Conservation (phyloP, 2,888 invertebrate genomes). For the Laothoe populi region DNA sequence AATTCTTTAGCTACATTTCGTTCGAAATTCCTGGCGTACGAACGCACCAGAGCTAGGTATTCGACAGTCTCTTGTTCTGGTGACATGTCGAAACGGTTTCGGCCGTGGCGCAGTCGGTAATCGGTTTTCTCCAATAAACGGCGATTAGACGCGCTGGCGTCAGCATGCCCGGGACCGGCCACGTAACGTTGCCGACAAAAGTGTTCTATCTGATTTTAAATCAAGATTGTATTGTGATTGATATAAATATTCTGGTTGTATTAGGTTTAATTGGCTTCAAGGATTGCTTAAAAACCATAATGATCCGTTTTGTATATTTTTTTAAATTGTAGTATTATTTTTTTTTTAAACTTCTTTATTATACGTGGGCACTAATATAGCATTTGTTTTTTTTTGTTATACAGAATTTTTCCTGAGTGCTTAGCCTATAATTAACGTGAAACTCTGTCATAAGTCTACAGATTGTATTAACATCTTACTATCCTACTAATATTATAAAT, state of each 20-base stretch:
- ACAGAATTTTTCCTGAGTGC: too few species aligned
- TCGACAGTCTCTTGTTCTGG: conserved; percentile 44
- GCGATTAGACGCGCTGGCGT: conserved; percentile 84
- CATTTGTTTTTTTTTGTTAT: too few species aligned
- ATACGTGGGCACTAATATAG: too few species aligned
- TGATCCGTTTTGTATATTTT: too few species aligned
- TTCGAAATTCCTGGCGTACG: not conserved
- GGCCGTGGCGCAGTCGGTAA: conserved; percentile 70
- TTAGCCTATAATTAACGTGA: too few species aligned
- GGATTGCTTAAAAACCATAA: too few species aligned
- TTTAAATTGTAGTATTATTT: too few species aligned
- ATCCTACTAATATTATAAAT: too few species aligned
- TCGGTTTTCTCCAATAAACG: conserved; percentile 85
- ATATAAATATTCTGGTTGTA: not conserved
- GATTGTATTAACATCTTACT: too few species aligned
- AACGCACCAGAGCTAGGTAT: not conserved
- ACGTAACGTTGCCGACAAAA: conserved; percentile 57
- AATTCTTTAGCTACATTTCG: not conserved
- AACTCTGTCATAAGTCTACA: too few species aligned
- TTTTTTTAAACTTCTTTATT: too few species aligned
- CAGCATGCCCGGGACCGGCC: conserved; percentile 69
- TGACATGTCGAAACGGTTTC: conserved; percentile 80
- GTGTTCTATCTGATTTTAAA: conserved; percentile 10
- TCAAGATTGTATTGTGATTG: not conserved
- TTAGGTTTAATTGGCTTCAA: not conserved